Conservation (phyloP, 2,888 invertebrate species). For the Scaptodrosophila latifasciaeformis region DNA sequence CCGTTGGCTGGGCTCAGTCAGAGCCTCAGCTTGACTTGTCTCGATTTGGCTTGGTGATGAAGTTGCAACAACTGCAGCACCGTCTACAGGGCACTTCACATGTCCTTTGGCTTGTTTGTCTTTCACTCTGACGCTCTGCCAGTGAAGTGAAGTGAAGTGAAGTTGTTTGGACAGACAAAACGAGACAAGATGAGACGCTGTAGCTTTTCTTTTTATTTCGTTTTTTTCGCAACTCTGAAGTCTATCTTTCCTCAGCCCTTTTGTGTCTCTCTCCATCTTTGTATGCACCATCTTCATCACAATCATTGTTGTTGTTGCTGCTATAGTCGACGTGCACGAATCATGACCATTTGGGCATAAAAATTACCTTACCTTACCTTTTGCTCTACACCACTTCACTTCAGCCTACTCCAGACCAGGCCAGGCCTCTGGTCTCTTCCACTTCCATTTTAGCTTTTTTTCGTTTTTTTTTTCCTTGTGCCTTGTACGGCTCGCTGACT, state of each 20-base stretch:
- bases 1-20: slow-evolving; percentile 39
- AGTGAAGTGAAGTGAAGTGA: slow-evolving; percentile 22
- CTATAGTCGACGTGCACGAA: slow-evolving; percentile 31
- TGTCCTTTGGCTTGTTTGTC: slow-evolving; percentile 67
- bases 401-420: too few relatives aligned
- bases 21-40: neutral
- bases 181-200: too few relatives aligned
- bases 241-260: too few relatives aligned
- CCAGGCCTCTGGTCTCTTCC: slow-evolving; percentile 4
- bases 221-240: too few relatives aligned
- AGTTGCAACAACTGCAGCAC: slow-evolving; percentile 45
- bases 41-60: slow-evolving; percentile 39
- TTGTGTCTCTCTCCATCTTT: too few relatives aligned
- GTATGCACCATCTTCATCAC: too few relatives aligned
- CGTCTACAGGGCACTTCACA: slow-evolving; percentile 53
- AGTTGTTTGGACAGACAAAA: slow-evolving; percentile 61
- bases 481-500: slow-evolving; percentile 3
- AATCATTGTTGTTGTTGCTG: slow-evolving; percentile 22
- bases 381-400: too few relatives aligned
- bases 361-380: slow-evolving; percentile 49
- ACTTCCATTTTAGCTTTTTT: too few relatives aligned
- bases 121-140: slow-evolving; percentile 58
- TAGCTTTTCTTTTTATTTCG: too few relatives aligned
- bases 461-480: neutral
- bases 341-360: slow-evolving; percentile 63